Evolutionary conservation across 2,113 vertebrate species (phyloP).

Genomic region (Stigmatopora nigra): DNA sequence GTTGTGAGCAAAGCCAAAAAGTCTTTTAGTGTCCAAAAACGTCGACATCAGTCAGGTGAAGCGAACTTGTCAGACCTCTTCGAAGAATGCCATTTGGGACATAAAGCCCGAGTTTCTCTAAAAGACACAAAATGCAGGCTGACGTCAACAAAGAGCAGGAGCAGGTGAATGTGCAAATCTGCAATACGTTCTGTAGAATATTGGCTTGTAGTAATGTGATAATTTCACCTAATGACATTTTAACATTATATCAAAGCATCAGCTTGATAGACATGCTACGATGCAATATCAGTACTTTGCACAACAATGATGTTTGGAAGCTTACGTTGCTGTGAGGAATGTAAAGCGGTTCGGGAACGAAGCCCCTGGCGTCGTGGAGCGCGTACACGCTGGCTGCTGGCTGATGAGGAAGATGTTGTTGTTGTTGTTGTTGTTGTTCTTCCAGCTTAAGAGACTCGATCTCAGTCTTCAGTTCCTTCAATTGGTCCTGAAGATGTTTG

Average conservation of each 20-base stretch:
- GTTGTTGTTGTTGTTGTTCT: constrained; percentile 74
- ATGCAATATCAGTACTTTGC: neutral
- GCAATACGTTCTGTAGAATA: no score
- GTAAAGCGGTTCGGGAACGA: constrained; percentile 67
- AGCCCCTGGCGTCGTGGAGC: constrained; percentile 56
- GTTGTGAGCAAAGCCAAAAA: neutral
- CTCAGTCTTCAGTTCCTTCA: constrained; percentile 85
- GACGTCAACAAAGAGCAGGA: neutral
- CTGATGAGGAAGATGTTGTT: constrained; percentile 49
- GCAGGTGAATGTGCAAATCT: no score
- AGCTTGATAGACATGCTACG: no score
- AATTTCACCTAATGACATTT: no score
- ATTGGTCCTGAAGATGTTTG: constrained; percentile 82
- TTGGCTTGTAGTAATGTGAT: no score
- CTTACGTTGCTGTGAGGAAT: constrained; percentile 70
- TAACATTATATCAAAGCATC: no score
- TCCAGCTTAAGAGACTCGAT: constrained; percentile 84
- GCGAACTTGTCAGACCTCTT: constrained; percentile 66
- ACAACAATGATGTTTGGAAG: constrained; percentile 3
- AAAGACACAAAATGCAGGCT: constrained; percentile 31
- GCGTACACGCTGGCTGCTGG: constrained; percentile 71
- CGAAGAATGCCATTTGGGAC: constrained; percentile 73
- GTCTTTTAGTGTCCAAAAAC: neutral
- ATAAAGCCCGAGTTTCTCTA: constrained; percentile 75
- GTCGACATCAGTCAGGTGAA: neutral